These are phyloP conservation scores for Cryptotis parvus DNA, from an alignment of 2,113 vertebrate genomes.

Conservation along the genomic window DNA sequence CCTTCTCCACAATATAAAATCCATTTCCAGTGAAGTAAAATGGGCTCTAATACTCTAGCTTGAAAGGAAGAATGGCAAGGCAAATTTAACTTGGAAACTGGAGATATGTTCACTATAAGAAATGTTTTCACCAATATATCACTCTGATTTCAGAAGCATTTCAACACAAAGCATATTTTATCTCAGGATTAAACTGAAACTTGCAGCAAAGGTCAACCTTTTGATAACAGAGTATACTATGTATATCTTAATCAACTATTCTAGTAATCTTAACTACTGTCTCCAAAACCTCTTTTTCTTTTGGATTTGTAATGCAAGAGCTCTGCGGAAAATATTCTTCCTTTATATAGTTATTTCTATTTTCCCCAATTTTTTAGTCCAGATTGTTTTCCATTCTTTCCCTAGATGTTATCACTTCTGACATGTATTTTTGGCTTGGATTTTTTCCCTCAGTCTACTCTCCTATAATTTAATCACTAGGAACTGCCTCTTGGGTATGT, in stretches of 20 bases:
- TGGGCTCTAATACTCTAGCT: neutral
- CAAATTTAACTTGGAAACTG: neutral
- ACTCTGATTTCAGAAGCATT: neutral
- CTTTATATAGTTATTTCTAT: neutral
- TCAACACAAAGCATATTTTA: neutral
- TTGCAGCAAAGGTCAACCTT: neutral
- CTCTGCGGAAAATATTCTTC: neutral
- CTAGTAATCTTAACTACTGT: neutral
- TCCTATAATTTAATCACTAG: neutral
- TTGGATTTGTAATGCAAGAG: neutral
- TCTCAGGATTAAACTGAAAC: neutral
- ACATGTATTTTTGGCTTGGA: neutral
- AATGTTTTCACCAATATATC: no score
- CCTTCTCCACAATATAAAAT: neutral
- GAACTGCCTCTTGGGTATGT: neutral
- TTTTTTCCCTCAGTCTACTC: neutral
- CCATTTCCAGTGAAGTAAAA: conserved; percentile 25
- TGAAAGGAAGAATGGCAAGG: neutral
- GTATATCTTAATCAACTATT: neutral
- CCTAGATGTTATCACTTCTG: neutral
- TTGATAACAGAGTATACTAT: neutral
- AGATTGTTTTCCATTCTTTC: neutral
- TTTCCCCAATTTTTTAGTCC: neutral
- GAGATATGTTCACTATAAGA: neutral
- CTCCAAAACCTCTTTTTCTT: neutral